phyloP scores from a whole-genome alignment of 2,888 invertebrate species.

The Tenthredo mesomela region DNA sequence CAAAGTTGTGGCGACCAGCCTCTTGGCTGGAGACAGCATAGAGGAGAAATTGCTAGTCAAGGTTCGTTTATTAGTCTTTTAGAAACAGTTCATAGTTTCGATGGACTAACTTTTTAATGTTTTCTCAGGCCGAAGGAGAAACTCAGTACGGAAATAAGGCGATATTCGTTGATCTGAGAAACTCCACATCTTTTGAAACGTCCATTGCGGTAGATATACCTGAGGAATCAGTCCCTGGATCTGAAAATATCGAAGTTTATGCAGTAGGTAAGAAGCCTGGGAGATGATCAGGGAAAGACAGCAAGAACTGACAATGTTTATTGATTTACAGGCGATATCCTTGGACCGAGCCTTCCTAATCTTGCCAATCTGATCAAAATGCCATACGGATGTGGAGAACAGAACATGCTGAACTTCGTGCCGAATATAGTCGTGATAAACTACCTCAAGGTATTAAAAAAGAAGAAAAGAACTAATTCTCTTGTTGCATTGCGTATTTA shows the following conservation, averaged over 20 bases:
- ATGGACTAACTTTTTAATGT: constrained; percentile 45
- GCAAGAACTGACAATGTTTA: background rate
- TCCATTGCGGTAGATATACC: constrained; percentile 88
- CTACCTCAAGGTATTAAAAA: constrained; percentile 85
- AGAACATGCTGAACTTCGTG: constrained; percentile 95
- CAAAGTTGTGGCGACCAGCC: constrained; percentile 87
- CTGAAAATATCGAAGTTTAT: constrained; percentile 86
- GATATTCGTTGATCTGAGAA: constrained; percentile 85
- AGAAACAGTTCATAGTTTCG: background rate
- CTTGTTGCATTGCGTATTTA: background rate
- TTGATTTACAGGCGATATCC: constrained; percentile 83
- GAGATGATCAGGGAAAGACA: background rate
- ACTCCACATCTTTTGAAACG: constrained; percentile 78
- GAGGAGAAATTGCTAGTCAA: constrained; percentile 86
- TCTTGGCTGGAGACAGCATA: constrained; percentile 89
- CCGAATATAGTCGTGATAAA: constrained; percentile 93
- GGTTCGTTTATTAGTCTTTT: constrained; percentile 74
- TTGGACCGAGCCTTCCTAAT: constrained; percentile 90
- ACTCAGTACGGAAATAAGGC: constrained; percentile 87
- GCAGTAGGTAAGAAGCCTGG: constrained; percentile 81
- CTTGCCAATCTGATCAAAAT: constrained; percentile 87
- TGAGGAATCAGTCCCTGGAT: constrained; percentile 85
- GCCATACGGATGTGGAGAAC: constrained; percentile 95
- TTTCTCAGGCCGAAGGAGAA: constrained; percentile 87
- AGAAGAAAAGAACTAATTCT: constrained; percentile 30